Evolutionary conservation across 2,888 invertebrate genomes (phyloP).

Genomic region (Hybos culiciformis): DNA sequence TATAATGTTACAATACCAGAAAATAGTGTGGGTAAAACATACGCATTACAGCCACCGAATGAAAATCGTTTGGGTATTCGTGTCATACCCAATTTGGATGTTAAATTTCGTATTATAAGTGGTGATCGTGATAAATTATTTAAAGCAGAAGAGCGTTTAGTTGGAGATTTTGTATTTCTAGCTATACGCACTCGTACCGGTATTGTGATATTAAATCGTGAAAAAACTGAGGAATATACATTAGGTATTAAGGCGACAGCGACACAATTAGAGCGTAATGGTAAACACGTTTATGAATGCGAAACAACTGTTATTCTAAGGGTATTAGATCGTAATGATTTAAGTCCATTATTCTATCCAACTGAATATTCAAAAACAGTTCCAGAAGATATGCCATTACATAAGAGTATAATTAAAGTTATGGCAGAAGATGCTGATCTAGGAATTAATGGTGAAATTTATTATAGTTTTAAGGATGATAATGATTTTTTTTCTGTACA

Average conservation of each 20-base stretch:
- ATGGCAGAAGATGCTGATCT: constrained; percentile 91
- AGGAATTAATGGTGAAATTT: constrained; percentile 92
- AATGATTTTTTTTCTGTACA: constrained; percentile 84
- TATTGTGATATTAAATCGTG: constrained; percentile 82
- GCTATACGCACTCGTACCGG: constrained; percentile 78
- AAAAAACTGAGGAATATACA: constrained; percentile 70
- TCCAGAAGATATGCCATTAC: constrained; percentile 74
- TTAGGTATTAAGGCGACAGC: constrained; percentile 63
- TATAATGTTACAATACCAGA: constrained; percentile 89
- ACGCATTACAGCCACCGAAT: constrained; percentile 52
- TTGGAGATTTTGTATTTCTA: constrained; percentile 92
- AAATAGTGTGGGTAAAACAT: constrained; percentile 83
- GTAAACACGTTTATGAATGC: constrained; percentile 49
- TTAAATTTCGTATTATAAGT: constrained; percentile 74
- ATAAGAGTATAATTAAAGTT: constrained; percentile 64
- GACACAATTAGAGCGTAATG: constrained; percentile 41
- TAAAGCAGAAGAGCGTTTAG: constrained; percentile 74
- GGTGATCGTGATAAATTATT: constrained; percentile 86
- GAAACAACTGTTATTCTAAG: constrained; percentile 56
- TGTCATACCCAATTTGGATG: constrained; percentile 41
- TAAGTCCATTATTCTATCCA: constrained; percentile 86
- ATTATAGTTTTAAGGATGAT: constrained; percentile 76
- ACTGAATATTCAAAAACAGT: constrained; percentile 77
- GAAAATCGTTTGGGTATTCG: constrained; percentile 71
- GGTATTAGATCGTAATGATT: constrained; percentile 76